Evolutionary conservation across 2,888 invertebrate species (phyloP).

Genomic region (Sarcophaga subvicina): DNA sequence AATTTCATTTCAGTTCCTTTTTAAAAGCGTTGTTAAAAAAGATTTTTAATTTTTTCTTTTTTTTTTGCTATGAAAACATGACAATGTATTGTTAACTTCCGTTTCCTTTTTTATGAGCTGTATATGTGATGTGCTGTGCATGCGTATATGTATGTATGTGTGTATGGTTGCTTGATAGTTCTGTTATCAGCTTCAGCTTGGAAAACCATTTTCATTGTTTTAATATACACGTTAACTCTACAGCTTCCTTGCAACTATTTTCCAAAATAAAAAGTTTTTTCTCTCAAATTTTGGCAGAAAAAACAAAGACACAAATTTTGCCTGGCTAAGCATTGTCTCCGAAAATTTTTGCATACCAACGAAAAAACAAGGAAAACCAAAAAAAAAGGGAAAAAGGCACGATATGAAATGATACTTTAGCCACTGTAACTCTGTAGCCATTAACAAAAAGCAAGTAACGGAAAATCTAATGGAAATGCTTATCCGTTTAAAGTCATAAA

Average conservation of each 20-base stretch:
- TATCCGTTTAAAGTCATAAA: constrained; percentile 67
- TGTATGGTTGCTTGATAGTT: constrained; percentile 13
- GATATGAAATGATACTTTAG: constrained; percentile 24
- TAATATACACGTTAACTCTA: constrained; percentile 64
- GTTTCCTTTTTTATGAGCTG: constrained; percentile 64
- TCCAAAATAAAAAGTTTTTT: neutral
- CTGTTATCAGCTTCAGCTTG: constrained; percentile 52
- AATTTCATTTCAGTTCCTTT: constrained; percentile 39
- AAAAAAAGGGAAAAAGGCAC: no score
- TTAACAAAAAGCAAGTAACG: constrained; percentile 31
- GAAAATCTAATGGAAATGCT: constrained; percentile 61
- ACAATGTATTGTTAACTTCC: constrained; percentile 67
- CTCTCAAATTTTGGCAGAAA: constrained; percentile 25
- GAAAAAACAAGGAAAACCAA: neutral
- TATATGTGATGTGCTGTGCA: neutral
- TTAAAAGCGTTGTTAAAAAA: constrained; percentile 38
- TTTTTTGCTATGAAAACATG: constrained; percentile 38
- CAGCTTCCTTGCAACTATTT: constrained; percentile 62
- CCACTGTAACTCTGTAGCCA: constrained; percentile 18
- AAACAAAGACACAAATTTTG: constrained; percentile 56
- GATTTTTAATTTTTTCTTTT: neutral
- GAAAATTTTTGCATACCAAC: constrained; percentile 44
- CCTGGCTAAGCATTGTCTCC: constrained; percentile 59
- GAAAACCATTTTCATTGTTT: constrained; percentile 63
- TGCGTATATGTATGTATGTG: neutral